Percentiles rank a stretch among this genome's conserved stretches.
Evolutionary conservation across 2,888 invertebrate species (phyloP).

Genomic region (Pristionchus arcanus): DNA sequence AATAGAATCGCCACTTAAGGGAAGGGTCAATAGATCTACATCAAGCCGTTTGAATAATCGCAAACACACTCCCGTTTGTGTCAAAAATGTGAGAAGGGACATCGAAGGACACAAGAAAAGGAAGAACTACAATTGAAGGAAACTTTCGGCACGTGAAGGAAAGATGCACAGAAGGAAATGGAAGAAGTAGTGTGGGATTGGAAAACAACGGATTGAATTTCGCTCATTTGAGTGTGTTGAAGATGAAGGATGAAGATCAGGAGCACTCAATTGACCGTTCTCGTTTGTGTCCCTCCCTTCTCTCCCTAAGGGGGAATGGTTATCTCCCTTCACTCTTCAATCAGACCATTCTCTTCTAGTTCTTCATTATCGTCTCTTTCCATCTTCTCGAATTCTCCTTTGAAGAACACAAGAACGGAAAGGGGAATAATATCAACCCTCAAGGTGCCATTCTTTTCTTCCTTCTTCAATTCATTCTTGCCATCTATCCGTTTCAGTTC

Average conservation of each 20-base stretch:
- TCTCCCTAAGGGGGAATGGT: conserved; percentile 11
- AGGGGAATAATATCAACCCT: background rate
- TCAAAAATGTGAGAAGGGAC: background rate
- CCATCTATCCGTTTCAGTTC: conserved; percentile 59
- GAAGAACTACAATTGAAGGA: background rate
- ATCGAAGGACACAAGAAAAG: background rate
- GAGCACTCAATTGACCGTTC: background rate
- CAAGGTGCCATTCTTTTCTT: conserved; percentile 31
- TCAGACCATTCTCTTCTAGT: conserved; percentile 27
- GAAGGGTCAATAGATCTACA: background rate
- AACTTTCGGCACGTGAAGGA: background rate
- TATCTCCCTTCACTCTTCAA: background rate
- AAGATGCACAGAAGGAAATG: background rate
- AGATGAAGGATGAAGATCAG: background rate
- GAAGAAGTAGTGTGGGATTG: background rate
- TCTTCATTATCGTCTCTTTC: background rate
- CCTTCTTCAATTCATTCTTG: conserved; percentile 22
- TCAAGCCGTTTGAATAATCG: background rate
- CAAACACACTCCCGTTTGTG: conserved; percentile 31
- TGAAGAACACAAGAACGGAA: background rate
- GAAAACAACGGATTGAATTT: background rate
- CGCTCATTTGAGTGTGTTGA: background rate
- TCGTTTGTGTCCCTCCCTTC: background rate
- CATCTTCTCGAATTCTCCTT: background rate
- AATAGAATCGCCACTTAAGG: background rate